Evolutionary conservation across 1,140 invertebrate genomes (phyloP).

Genomic region (Prorops nasuta): DNA sequence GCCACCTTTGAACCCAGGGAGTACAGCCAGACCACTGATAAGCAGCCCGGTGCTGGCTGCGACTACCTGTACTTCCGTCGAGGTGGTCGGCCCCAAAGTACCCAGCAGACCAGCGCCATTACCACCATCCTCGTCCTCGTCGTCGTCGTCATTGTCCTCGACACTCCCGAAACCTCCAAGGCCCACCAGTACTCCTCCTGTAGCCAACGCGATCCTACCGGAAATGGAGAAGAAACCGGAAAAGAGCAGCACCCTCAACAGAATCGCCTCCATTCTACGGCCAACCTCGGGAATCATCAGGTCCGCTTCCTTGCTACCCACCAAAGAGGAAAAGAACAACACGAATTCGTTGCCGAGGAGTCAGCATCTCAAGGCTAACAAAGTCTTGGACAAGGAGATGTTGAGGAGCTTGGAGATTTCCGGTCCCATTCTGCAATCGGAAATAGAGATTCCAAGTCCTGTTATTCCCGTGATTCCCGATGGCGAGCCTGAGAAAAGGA

Average conservation of each 20-base stretch:
- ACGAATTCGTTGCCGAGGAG: constrained; percentile 62
- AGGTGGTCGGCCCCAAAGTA: constrained; percentile 59
- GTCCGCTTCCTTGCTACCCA: constrained; percentile 46
- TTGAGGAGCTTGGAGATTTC: constrained; percentile 79
- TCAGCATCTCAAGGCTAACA: constrained; percentile 62
- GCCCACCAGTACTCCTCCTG: constrained; percentile 32
- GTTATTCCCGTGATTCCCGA: constrained; percentile 59
- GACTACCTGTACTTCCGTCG: constrained; percentile 75
- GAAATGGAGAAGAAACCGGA: constrained; percentile 49
- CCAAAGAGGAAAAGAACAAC: constrained; percentile 31
- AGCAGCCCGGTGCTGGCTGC: constrained; percentile 76
- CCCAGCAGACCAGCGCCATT: constrained; percentile 53
- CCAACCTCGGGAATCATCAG: constrained; percentile 59
- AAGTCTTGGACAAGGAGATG: constrained; percentile 67
- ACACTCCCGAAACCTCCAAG: constrained; percentile 21
- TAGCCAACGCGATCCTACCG: constrained; percentile 19
- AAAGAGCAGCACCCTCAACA: constrained; percentile 63
- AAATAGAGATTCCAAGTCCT: constrained; percentile 62
- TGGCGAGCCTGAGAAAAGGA: constrained; percentile 47
- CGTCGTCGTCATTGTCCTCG: constrained; percentile 3
- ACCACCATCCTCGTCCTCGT: constrained; percentile 22
- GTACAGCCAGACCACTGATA: constrained; percentile 69
- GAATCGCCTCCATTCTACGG: constrained; percentile 77
- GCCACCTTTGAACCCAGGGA: constrained; percentile 60
- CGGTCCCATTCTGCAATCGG: constrained; percentile 71